These are phyloP conservation scores for Cynopterus sphinx DNA, from an alignment of 2,797 vertebrate genomes.

Conservation along the genomic window DNA sequence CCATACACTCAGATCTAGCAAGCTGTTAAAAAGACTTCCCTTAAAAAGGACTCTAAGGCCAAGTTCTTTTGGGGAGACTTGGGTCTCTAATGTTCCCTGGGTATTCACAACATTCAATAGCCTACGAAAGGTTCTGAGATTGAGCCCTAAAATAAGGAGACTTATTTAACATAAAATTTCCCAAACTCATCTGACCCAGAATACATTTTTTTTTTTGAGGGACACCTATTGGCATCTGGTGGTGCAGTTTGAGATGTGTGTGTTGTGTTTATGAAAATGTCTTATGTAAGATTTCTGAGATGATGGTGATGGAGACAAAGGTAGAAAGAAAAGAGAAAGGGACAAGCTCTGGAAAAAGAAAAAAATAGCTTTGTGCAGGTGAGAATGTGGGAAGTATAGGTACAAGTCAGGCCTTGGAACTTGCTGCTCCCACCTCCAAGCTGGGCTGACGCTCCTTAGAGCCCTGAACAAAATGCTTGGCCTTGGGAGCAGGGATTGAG, in stretches of 20 bases:
- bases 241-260: not conserved
- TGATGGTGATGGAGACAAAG: not conserved
- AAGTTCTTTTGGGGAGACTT: not conserved
- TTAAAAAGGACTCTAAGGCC: too few species aligned
- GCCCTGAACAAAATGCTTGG: not conserved
- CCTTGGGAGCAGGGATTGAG: not conserved
- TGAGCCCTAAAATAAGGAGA: not conserved
- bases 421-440: too few species aligned
- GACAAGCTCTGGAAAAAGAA: not conserved
- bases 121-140: not conserved
- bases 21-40: not conserved
- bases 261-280: not conserved
- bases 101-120: not conserved
- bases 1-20: not conserved
- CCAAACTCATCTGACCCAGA: not conserved
- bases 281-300: not conserved
- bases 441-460: not conserved
- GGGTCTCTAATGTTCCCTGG: not conserved
- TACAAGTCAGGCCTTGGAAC: accelerated
- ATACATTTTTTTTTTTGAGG: not conserved
- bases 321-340: not conserved
- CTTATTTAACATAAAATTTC: not conserved
- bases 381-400: not conserved
- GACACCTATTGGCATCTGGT: not conserved
- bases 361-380: too few species aligned